Evolutionary conservation across 2,797 vertebrate species (phyloP), one percentile per base, ranked within the genome.

Genomic region (Hozukius guyotensis): DNA sequence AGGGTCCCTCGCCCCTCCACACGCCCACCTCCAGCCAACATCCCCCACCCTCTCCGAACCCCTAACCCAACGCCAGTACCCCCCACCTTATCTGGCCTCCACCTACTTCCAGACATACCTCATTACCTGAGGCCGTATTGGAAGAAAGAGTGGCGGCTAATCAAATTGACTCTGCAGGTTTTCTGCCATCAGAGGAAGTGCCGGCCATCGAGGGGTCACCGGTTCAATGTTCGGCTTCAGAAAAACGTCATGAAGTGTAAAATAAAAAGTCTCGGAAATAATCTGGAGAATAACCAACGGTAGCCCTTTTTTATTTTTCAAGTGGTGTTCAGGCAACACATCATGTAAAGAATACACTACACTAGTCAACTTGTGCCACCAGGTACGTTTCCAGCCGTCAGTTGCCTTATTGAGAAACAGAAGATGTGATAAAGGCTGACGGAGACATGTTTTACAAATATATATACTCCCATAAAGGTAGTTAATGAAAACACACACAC

Each of bases 21-120:
- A 88, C 69, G 57, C 85, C 82, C 77, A 83, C 77, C 67, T 67
- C 82, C 82, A 80, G 53, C 60, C 66, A 32, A 59, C 11, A 8
- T 8, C 38, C 27, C 3, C 10, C n/a, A n/a, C 34, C 24, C 3
- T 38, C 52, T 86, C 79, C 73, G 31, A 32, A 32, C 31, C 31
- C 46, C 46, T 49, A 49, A 49, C 38, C n/a, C 12, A 49, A 60
- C 20, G 57, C 63, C 57, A 65, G 46, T 81, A 79, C 76, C 80
- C 80, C 77, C 78, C 74, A 84, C 82, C 80, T 90, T 81, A 92
- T 88, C 91, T 89, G 72, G 56, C 78, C 83, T 52, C 63, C 84
- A 73, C 82, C 85, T 81, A 87, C 90, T 93, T 90, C 92, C 95
- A 96, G 95, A 95, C 93, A 94, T 92, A 91, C 90, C 91, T 94